Evolutionary conservation across 2,113 vertebrate species (phyloP).

Genomic region (Pongo abelii): DNA sequence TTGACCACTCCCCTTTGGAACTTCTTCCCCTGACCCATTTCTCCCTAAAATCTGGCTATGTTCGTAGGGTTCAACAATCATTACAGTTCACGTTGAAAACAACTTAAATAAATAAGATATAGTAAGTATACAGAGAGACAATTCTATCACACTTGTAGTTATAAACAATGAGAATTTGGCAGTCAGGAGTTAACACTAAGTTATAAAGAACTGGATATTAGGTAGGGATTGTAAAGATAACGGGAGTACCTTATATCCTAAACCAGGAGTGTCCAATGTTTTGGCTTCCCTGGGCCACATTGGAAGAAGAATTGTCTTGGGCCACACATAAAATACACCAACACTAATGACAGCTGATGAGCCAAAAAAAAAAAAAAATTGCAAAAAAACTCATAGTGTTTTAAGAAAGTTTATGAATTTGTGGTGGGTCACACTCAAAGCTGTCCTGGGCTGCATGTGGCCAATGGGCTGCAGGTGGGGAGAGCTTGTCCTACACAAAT

Average conservation of each 20-base stretch:
- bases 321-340: too few species aligned
- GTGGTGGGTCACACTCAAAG: too few species aligned
- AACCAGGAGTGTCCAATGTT: too few species aligned
- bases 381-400: too few species aligned
- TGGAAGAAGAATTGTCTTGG: too few species aligned
- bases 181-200: not conserved
- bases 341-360: too few species aligned
- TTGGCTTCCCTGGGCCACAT: too few species aligned
- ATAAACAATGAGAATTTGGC: not conserved
- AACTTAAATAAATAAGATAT: not conserved
- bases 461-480: too few species aligned
- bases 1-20: not conserved
- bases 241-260: not conserved
- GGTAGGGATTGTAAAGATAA: accelerated
- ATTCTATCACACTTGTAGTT: not conserved
- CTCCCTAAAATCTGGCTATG: not conserved
- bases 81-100: not conserved
- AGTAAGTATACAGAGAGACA: not conserved
- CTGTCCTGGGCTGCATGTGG: too few species aligned
- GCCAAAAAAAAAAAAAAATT: too few species aligned
- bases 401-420: too few species aligned
- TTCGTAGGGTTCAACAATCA: not conserved
- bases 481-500: not conserved
- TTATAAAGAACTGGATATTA: not conserved
- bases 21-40: not conserved